A percentile compares a stretch with the other conserved stretches of the same genome.
Evolutionary conservation across 2,113 vertebrate species (phyloP).

Genomic region (Oncorhynchus masou): DNA sequence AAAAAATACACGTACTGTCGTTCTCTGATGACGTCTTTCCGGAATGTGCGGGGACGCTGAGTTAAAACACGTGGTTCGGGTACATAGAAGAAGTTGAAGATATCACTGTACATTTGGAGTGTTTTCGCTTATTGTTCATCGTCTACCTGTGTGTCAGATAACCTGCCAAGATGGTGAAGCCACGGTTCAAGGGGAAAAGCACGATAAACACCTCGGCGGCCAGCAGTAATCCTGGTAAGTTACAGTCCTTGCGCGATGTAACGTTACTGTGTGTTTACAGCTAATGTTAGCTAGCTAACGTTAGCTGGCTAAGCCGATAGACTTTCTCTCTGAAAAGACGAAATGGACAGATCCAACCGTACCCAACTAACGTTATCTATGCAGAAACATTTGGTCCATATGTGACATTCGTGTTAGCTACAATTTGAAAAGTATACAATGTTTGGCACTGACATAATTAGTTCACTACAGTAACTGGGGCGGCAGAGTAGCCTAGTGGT

Average conservation of each 20-base stretch:
- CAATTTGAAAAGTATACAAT: no score
- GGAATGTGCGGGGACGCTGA: neutral
- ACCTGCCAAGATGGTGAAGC: slow-evolving; percentile 85
- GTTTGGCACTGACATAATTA: no score
- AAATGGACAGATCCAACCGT: no score
- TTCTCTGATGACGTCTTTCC: slow-evolving; percentile 64
- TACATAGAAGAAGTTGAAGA: neutral
- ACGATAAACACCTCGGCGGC: slow-evolving; percentile 86
- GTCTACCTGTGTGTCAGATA: neutral
- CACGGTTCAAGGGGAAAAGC: slow-evolving; percentile 85
- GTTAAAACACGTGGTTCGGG: slow-evolving; percentile 61
- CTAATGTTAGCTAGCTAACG: neutral
- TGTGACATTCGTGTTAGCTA: no score
- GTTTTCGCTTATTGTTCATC: slow-evolving; percentile 1
- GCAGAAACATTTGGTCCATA: no score
- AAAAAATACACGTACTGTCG: slow-evolving; percentile 22
- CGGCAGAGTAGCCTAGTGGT: no score
- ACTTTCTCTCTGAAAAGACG: no score
- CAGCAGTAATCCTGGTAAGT: slow-evolving; percentile 92
- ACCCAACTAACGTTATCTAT: no score
- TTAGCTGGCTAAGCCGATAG: neutral
- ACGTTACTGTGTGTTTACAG: slow-evolving; percentile 25
- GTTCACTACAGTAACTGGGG: no score
- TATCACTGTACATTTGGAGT: neutral
- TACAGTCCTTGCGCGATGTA: slow-evolving; percentile 5